These are phyloP conservation scores for Andrena haemorrhoa DNA, from an alignment of 2,888 invertebrate genomes.

Conservation along the genomic window DNA sequence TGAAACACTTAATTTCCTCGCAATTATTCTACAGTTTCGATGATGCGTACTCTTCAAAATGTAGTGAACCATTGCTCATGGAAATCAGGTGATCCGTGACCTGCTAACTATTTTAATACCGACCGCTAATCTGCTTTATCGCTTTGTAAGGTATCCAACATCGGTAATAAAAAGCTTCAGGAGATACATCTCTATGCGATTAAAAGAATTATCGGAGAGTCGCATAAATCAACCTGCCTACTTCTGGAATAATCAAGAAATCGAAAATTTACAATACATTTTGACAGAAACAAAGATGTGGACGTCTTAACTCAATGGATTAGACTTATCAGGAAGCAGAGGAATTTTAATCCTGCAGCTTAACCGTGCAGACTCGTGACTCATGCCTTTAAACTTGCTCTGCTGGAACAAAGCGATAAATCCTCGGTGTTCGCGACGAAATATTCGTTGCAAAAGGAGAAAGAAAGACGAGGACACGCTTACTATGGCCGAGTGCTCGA, in stretches of 20 bases:
- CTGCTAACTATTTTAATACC: not conserved
- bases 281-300: not conserved
- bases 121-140: slow-evolving; percentile 3
- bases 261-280: not conserved
- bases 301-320: not conserved
- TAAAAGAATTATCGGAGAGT: no score
- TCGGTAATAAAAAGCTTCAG: not conserved
- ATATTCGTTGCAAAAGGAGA: slow-evolving; percentile 34
- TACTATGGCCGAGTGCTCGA: slow-evolving; percentile 25
- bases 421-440: slow-evolving; percentile 35
- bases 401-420: slow-evolving; percentile 39
- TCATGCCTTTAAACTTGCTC: slow-evolving; percentile 12
- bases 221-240: no score
- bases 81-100: not conserved
- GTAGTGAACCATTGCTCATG: no score
- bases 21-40: not conserved
- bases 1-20: no score
- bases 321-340: not conserved
- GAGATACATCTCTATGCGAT: no score
- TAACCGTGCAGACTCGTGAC: slow-evolving; percentile 1
- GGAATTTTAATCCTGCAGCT: slow-evolving; percentile 12
- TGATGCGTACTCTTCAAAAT: no score
- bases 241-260: no score
- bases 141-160: not conserved
- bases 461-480: slow-evolving; percentile 39